Evolutionary conservation across 1,140 invertebrate genomes (phyloP).

Genomic region (Forficula auricularia): DNA sequence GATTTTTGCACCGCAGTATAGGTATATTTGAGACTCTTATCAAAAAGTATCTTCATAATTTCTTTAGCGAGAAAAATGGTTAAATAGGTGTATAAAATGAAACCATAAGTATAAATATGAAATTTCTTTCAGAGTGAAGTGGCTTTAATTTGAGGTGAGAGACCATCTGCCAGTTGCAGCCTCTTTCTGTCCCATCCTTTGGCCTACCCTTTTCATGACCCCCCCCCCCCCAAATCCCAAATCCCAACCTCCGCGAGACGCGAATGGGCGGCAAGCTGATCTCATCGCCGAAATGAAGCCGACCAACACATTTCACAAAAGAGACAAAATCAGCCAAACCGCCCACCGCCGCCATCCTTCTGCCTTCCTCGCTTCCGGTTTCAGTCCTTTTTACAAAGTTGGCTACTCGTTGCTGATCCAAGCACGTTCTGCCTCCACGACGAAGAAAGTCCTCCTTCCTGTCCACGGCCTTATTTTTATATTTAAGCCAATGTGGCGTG

Average conservation of each 20-base stretch:
- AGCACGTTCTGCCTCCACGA: too few relatives aligned
- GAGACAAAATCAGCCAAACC: conserved; percentile 44
- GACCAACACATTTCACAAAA: conserved; percentile 30
- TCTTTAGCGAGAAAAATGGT: background rate
- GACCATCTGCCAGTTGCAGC: too few relatives aligned
- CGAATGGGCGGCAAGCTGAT: conserved; percentile 35
- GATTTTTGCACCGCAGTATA: too few relatives aligned
- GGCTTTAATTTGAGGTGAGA: too few relatives aligned
- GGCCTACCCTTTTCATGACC: too few relatives aligned
- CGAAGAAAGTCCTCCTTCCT: background rate
- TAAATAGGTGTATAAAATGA: too few relatives aligned
- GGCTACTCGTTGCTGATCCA: background rate
- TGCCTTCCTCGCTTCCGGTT: too few relatives aligned
- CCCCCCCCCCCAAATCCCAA: background rate
- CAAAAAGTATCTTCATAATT: too few relatives aligned
- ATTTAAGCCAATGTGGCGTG: too few relatives aligned
- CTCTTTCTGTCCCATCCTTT: too few relatives aligned
- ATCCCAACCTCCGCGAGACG: background rate
- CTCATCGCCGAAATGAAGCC: conserved; percentile 46
- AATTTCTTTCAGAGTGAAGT: background rate
- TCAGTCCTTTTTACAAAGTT: too few relatives aligned
- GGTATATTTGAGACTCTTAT: too few relatives aligned
- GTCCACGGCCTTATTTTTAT: background rate
- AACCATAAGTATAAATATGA: background rate
- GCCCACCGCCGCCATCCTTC: conserved; percentile 23